Evolutionary conservation across 2,113 vertebrate genomes (phyloP).

Genomic region (Canis aureus): DNA sequence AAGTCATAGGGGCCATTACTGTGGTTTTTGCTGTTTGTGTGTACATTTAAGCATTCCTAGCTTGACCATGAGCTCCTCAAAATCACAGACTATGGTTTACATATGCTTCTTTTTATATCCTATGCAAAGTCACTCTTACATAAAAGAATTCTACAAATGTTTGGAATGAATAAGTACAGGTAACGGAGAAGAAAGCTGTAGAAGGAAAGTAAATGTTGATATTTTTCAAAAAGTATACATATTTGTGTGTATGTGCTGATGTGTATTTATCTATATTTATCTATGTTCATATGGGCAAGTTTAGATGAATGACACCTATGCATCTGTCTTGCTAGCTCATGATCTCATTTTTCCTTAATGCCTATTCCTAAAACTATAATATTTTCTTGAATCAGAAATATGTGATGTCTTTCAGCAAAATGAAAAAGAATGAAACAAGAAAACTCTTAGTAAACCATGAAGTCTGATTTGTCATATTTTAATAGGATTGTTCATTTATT

Average conservation of each 20-base stretch:
- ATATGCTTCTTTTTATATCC: not conserved
- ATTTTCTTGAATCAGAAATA: not conserved
- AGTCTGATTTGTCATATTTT: not conserved
- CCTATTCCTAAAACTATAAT: not conserved
- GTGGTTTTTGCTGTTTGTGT: fast-evolving
- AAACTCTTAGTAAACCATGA: not conserved
- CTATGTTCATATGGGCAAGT: not conserved
- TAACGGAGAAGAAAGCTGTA: not conserved
- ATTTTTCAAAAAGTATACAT: not conserved
- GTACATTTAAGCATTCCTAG: not conserved
- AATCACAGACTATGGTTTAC: not conserved
- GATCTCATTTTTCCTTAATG: not conserved
- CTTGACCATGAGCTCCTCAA: not conserved
- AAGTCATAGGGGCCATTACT: fast-evolving
- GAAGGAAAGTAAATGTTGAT: not conserved
- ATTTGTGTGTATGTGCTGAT: not conserved
- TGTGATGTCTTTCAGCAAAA: not conserved
- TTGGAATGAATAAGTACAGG: not conserved
- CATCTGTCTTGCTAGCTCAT: not conserved
- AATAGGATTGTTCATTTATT: not conserved
- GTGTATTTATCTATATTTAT: not conserved
- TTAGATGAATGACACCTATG: not conserved
- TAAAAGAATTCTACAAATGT: not conserved
- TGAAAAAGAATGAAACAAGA: not conserved
- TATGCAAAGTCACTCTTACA: not conserved